Conservation (phyloP, 1,140 invertebrate genomes). For the Scylla paramamosain region DNA sequence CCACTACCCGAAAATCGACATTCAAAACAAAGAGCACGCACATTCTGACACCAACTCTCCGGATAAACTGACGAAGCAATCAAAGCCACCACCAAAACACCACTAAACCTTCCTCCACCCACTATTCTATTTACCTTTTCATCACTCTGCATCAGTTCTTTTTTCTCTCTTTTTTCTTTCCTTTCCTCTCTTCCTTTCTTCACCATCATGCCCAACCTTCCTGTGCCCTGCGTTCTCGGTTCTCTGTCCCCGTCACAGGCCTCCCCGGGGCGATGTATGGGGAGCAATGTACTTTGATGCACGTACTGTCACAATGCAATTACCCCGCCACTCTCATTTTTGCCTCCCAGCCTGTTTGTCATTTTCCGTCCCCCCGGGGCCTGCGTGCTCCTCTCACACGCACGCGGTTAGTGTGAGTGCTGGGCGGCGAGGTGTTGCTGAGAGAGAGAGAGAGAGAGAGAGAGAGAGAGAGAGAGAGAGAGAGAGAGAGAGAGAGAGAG, state of each 20-base stretch:
- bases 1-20: not conserved
- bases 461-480: conserved; percentile 20
- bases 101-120: no score
- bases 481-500: conserved; percentile 21
- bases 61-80: not conserved
- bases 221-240: no score
- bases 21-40: no score
- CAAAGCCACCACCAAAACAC: not conserved
- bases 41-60: no score
- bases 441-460: not conserved
- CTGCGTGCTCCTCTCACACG: not conserved
- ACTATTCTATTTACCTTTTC: no score
- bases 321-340: not conserved
- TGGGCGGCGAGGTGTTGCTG: not conserved
- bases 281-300: not conserved
- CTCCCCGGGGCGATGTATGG: no score
- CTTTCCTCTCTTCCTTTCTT: not conserved
- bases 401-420: no score
- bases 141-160: not conserved
- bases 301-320: conserved; percentile 4
- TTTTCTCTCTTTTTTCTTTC: not conserved
- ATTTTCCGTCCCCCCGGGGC: not conserved
- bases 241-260: not conserved
- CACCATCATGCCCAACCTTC: not conserved
- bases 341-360: not conserved